phyloP scores from a whole-genome alignment of 2,797 vertebrate species.

The Petrocephalus sullivani region DNA sequence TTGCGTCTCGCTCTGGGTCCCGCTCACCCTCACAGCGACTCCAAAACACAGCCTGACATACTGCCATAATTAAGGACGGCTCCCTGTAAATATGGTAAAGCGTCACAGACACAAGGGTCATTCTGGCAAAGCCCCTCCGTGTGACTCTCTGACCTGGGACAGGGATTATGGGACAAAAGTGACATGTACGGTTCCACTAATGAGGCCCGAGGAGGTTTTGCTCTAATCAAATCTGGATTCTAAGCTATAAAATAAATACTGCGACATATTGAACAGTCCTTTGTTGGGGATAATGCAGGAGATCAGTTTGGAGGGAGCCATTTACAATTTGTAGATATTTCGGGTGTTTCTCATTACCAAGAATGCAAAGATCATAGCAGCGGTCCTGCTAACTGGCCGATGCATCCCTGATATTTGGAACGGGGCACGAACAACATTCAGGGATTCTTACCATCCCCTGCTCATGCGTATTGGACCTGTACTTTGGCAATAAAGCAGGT shows the following conservation, averaged over 20 bases:
- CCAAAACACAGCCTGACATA: background rate
- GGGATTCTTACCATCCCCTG: background rate
- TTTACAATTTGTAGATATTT: background rate
- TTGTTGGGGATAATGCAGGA: background rate
- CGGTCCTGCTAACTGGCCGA: background rate
- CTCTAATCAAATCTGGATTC: conserved; percentile 33
- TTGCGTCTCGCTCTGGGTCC: background rate
- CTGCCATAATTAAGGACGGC: background rate
- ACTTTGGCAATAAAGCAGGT: background rate
- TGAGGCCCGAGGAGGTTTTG: conserved; percentile 36
- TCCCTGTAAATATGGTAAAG: background rate
- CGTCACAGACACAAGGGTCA: background rate
- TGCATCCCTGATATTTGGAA: background rate
- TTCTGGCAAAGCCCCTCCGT: background rate
- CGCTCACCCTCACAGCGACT: background rate
- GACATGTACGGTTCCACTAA: conserved; percentile 48
- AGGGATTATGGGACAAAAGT: conserved; percentile 32
- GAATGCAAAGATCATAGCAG: background rate
- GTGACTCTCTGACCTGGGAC: conserved; percentile 36
- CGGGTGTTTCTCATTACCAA: background rate
- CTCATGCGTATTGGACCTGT: background rate
- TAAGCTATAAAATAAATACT: background rate
- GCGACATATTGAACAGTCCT: no score
- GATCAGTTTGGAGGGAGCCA: background rate
- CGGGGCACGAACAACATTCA: background rate